phyloP scores from a whole-genome alignment of 2,888 invertebrate genomes.

The Macaria notata region DNA sequence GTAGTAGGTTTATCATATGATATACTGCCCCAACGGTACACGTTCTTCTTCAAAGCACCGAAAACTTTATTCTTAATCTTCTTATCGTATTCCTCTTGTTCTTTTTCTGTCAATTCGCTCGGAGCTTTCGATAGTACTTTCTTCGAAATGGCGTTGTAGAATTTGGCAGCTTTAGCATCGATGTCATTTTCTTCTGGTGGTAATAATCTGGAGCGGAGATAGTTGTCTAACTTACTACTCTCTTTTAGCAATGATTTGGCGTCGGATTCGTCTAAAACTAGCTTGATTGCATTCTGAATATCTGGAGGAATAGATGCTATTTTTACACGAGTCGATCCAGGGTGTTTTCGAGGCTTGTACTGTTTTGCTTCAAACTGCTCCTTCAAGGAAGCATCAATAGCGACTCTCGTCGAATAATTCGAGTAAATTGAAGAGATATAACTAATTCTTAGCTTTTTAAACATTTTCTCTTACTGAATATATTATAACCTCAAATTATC shows the following conservation, averaged over 20 bases:
- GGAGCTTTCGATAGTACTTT: slow-evolving; percentile 46
- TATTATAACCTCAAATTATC: too few relatives aligned
- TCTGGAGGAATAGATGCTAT: slow-evolving; percentile 82
- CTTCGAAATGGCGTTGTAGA: slow-evolving; percentile 63
- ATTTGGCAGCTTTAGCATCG: slow-evolving; percentile 63
- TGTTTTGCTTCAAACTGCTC: slow-evolving; percentile 75
- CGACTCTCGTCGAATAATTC: slow-evolving; percentile 65
- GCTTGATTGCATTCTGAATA: slow-evolving; percentile 80
- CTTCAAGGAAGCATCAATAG: slow-evolving; percentile 75
- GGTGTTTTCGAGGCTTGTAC: slow-evolving; percentile 87
- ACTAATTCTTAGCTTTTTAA: slow-evolving; percentile 57
- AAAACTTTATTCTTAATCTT: slow-evolving; percentile 79
- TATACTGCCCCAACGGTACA: slow-evolving; percentile 89
- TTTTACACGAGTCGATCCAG: slow-evolving; percentile 84
- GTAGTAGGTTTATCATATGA: slow-evolving; percentile 85
- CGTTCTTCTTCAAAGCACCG: slow-evolving; percentile 80
- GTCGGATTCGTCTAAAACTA: slow-evolving; percentile 81
- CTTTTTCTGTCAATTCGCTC: slow-evolving; percentile 50
- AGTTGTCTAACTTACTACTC: slow-evolving; percentile 78
- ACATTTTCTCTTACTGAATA: slow-evolving; percentile 50
- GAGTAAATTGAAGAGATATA: slow-evolving; percentile 43
- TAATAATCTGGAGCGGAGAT: slow-evolving; percentile 83
- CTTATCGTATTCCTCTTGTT: slow-evolving; percentile 64
- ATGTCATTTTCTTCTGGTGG: slow-evolving; percentile 84
- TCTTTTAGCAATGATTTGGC: slow-evolving; percentile 80